Evolutionary conservation across 2,797 vertebrate genomes (phyloP), one percentile per base, ranked within the genome.

Genomic region (Enteromius anoplus): DNA sequence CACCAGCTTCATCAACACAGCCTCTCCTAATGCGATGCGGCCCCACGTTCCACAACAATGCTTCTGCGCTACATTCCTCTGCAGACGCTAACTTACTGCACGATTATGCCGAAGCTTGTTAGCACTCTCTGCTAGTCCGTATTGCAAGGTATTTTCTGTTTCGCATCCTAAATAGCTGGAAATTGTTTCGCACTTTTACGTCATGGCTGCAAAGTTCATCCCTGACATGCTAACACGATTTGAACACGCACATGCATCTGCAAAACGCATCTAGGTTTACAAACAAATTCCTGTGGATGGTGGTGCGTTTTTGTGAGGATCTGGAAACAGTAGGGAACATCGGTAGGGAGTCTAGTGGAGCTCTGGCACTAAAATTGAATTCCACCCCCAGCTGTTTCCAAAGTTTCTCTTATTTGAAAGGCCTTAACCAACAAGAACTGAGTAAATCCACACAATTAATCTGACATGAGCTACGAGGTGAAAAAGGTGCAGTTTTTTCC

Each of bases 371-470:
- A 55, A 85, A 78, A 85, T 82, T 85, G 60, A 60, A 76, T 81
- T 60, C 65, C 49, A 81, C 79, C 75, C 45, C 84, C 72, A 81
- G 53, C 81, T 81, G 79, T 70, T 78, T 78, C 73, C 66, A 55
- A 78, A 72, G 68, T 75, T 60, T 51, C 17, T 69, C 72, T 32
- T 70, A 77, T 82, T 71, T 78, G 58, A 81, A 42, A 72, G 80
- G 66, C 45, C 68, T 65, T 42, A 78, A 82, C 81, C 81, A 82
- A 82, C 81, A 58, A 58, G 62, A 76, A 68, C n/a, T 55, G 73
- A 82, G 81, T 76, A 82, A 76, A 82, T 82, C 77, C 53, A 55
- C 64, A 66, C 64, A 79, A 79, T 79, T 79, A 79, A 79, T 68
- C 53, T 68, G 64, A 66, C 45, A 79, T 66, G 77, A 79, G 77